Percentiles rank a stretch among this genome's conserved stretches.
These are phyloP conservation scores for Andrena flavipes DNA, from an alignment of 2,888 invertebrate genomes.

Conservation along the genomic window DNA sequence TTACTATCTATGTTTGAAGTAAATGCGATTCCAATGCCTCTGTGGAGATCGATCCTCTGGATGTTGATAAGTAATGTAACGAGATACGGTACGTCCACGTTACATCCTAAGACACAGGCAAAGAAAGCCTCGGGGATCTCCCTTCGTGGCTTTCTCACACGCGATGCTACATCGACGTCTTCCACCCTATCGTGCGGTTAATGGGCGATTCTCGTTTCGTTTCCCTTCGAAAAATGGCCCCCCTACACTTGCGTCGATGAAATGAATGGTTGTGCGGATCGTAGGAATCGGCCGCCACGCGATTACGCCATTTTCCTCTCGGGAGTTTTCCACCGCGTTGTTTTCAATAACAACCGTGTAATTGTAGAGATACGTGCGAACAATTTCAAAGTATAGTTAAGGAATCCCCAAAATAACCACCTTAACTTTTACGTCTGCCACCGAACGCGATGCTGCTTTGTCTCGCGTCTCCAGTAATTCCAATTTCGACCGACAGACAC, in stretches of 20 bases:
- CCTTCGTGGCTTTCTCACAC: conserved; percentile 62
- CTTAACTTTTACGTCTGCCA: too few species aligned
- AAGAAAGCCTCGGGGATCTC: conserved; percentile 34
- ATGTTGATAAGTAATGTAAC: conserved; percentile 26
- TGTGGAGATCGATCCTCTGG: not conserved
- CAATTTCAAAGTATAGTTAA: not conserved
- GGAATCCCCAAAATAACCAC: too few species aligned
- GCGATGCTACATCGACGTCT: conserved; percentile 63
- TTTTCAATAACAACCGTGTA: not conserved
- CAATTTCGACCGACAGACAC: too few species aligned
- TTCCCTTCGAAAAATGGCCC: conserved; percentile 60
- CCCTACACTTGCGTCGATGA: conserved; percentile 25
- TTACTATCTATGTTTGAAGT: not conserved
- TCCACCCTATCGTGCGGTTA: conserved; percentile 70
- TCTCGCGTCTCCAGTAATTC: too few species aligned
- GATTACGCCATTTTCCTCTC: conserved; percentile 22
- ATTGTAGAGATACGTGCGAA: not conserved
- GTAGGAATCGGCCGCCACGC: conserved; percentile 16
- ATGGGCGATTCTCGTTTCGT: conserved; percentile 64
- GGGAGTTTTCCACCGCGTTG: not conserved
- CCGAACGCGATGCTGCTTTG: too few species aligned
- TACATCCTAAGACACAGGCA: conserved; percentile 29
- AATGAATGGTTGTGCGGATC: conserved; percentile 30
- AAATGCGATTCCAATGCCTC: conserved; percentile 4
- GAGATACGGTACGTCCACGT: conserved; percentile 27